These are phyloP conservation scores for Epinephelus cyanopodus DNA, from an alignment of 2,113 vertebrate species.

Conservation along the genomic window DNA sequence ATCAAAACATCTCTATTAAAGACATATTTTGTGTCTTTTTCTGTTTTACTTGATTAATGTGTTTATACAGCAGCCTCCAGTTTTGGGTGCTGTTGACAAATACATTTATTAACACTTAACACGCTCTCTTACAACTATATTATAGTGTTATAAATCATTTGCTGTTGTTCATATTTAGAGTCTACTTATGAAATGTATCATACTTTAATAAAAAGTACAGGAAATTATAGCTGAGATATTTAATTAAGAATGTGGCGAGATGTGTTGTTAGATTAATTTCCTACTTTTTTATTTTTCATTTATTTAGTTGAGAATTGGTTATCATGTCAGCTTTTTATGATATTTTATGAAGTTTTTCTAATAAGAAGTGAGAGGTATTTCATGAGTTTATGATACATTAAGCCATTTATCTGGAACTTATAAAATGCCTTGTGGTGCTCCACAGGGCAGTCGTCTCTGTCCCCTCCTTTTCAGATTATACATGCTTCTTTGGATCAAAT, in stretches of 20 bases:
- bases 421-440: not conserved
- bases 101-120: too few species aligned
- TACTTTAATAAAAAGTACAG: not conserved
- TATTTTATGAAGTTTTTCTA: too few species aligned
- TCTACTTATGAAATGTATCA: not conserved
- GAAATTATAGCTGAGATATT: not conserved
- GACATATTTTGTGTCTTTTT: not conserved
- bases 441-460: not conserved
- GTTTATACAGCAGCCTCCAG: too few species aligned
- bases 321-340: not conserved
- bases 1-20: too few species aligned
- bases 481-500: too few species aligned
- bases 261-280: not conserved
- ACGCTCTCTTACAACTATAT: too few species aligned
- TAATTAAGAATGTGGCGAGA: not conserved
- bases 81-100: too few species aligned
- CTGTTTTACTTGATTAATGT: not conserved
- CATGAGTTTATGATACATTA: not conserved
- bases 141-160: too few species aligned
- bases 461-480: not conserved
- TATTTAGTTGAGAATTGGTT: too few species aligned
- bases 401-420: too few species aligned
- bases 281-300: not conserved
- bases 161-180: too few species aligned
- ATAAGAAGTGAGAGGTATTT: too few species aligned